Percentiles rank a stretch among this genome's conserved stretches.
phyloP scores from a whole-genome alignment of 2,888 invertebrate species.

The Prosopocoilus inquinatus region DNA sequence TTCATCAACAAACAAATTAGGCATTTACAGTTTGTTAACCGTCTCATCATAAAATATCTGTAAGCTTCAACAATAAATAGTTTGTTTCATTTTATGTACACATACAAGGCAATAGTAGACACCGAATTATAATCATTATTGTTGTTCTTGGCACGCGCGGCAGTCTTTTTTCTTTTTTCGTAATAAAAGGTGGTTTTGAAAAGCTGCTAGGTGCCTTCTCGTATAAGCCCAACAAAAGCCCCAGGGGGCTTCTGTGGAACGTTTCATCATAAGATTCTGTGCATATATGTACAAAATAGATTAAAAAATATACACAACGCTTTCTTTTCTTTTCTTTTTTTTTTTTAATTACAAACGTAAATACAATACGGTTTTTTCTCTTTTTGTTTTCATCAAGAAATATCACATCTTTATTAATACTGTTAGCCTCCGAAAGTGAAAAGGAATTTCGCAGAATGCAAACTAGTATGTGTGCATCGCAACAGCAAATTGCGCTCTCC shows the following conservation, averaged over 20 bases:
- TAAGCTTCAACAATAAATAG: conserved; percentile 32
- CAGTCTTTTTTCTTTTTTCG: conserved; percentile 32
- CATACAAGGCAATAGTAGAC: conserved; percentile 35
- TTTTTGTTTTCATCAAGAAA: no score
- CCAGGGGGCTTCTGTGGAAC: no score
- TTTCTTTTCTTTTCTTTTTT: no score
- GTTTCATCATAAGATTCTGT: neutral
- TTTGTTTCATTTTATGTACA: conserved; percentile 24
- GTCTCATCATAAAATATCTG: conserved; percentile 22
- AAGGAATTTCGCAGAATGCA: no score
- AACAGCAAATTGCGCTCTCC: no score
- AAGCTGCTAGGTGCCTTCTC: no score
- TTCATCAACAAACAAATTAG: no score
- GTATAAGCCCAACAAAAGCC: no score
- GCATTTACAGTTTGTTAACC: neutral
- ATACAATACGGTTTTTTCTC: conserved; percentile 6
- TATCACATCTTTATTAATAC: conserved; percentile 20
- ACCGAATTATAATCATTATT: conserved; percentile 19
- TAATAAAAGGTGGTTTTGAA: no score
- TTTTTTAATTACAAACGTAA: neutral
- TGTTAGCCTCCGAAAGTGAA: neutral
- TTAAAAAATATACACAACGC: conserved; percentile 1
- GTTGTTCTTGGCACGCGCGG: conserved; percentile 31
- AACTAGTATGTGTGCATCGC: no score
- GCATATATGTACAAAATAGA: conserved; percentile 3